Base-by-base conservation (phyloP, 2,888 invertebrate species). In the Actias luna region DNA sequence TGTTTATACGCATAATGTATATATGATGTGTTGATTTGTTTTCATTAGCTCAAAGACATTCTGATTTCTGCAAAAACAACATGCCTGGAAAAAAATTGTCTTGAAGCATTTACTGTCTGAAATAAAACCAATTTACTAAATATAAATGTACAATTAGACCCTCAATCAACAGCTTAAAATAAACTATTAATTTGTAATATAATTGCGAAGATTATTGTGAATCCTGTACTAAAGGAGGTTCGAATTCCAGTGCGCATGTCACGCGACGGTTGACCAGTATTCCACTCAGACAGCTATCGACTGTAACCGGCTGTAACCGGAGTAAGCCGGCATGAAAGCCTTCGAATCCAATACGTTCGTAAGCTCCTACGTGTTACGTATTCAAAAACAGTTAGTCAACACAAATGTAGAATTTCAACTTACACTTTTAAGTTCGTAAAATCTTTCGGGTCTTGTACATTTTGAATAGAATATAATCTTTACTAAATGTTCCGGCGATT, bases 321-420 rank as follows among this genome's bases (percentile, higher is more conserved):
- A 63, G 66, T 10, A 57, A 73, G 69, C 78, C 68, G 75, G 65
- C 68, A 61, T 66, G 63, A 74, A 76, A 79, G 78, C 79, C 79
- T 77, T 67, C 66, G 62, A 62, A 36, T 61, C 12, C 22, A 10
- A 10, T 22, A 50, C 46, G 8, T 25, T 22, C 46, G 12, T 50
- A 25, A 50, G 46, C 25, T 50, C 10, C 12, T 25, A 12, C 46
- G 46, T 50, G 12, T 50, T 12, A 22, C 10, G 4, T 50, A 50
- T 22, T 25, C 25, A 50, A 12, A 50, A 25, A 50, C 10, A 14
- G 0, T 1, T 8, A 12, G 5, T n/a, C 42, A 25, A 50, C 25
- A 25, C 22, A 25, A 50, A 50, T 12, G 8, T 50, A 25, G 22
- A 22, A 50, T 22, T 50, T 14, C 10, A 50, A 50, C 12, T 22